phyloP scores from a whole-genome alignment of 2,797 vertebrate species.

The Spondyliosoma cantharus region DNA sequence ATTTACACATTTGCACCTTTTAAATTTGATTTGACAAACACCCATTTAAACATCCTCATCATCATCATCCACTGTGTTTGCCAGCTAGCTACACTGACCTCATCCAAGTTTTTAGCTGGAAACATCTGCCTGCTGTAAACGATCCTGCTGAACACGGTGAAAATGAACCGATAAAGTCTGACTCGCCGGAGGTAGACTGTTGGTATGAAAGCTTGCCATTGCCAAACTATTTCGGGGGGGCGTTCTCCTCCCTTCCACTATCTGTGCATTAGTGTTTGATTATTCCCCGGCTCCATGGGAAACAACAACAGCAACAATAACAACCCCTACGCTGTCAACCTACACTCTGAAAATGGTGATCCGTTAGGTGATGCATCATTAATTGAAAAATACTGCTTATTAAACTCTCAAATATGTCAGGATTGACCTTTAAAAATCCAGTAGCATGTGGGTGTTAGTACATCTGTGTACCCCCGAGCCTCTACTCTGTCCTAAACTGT shows the following conservation, averaged over 20 bases:
- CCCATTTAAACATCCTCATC: background rate
- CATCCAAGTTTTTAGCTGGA: background rate
- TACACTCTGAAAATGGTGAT: too few species aligned
- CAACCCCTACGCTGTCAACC: too few species aligned
- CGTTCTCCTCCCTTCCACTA: too few species aligned
- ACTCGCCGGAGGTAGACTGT: too few species aligned
- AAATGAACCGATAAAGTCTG: too few species aligned
- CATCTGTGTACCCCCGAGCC: background rate
- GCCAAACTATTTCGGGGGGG: too few species aligned
- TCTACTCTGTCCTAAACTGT: background rate
- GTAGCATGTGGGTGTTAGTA: background rate
- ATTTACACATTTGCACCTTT: background rate
- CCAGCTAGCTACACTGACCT: background rate
- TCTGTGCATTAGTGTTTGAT: too few species aligned
- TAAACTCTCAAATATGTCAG: background rate
- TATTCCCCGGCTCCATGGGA: too few species aligned
- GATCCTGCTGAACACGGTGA: background rate
- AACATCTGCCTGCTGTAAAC: background rate
- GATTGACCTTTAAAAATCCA: slow-evolving; percentile 1
- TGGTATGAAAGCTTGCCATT: too few species aligned
- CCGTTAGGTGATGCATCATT: background rate
- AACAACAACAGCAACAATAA: too few species aligned
- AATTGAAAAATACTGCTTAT: background rate
- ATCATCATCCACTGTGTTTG: background rate
- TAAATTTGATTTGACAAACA: background rate